Base-by-base conservation (phyloP, 2,888 invertebrate species). In the Rugalucina vietnamica region DNA sequence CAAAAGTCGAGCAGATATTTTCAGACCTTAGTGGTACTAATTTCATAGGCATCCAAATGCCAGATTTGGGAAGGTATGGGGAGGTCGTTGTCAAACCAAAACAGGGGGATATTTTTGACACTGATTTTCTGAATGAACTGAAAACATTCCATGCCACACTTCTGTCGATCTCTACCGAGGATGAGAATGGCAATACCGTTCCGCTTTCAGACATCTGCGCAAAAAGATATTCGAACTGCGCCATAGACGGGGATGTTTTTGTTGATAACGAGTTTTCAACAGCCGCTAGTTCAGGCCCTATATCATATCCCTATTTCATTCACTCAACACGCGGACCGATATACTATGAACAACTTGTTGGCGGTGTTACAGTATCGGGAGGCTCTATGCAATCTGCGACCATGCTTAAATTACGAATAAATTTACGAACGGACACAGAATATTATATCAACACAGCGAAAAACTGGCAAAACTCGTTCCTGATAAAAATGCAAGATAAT, bases 21-120 rank as follows among this genome's bases (percentile, higher is more conserved):
- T 84, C 89, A 12, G 88, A 89, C 65, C 37, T 75, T 32, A 76
- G 79, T n/a, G 75, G 76, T 10, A 49, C 85, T 5, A 84, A 82
- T 37, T 89, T 72, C 75, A 75, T 81, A 73, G 57, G 60, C 3
- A 72, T 84, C 14, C 79, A 81, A 71, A 43, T 72, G 21, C 21
- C 54, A 10, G 39, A 39, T 12, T 29, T 76, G 12, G 81, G 81
- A 18, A n/a, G 70, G 29, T 84, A 78, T 76, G 86, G 81, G 14
- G 75, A 74, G 36, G 39, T 89, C 37, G 78, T 87, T 39, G 74
- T 88, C 36, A 81, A 50, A 71, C 69, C 82, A 3, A 74, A 71
- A 29, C n/a, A 39, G 29, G 87, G 85, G 14, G 76, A 85, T 37
- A 39, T 87, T 49, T 77, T 88, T 54, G 82, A 76, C 50, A 18